A percentile compares a stretch with the other conserved stretches of the same genome.
phyloP scores from a whole-genome alignment of 2,113 vertebrate genomes.

The Nothocercus nigrocapillus region DNA sequence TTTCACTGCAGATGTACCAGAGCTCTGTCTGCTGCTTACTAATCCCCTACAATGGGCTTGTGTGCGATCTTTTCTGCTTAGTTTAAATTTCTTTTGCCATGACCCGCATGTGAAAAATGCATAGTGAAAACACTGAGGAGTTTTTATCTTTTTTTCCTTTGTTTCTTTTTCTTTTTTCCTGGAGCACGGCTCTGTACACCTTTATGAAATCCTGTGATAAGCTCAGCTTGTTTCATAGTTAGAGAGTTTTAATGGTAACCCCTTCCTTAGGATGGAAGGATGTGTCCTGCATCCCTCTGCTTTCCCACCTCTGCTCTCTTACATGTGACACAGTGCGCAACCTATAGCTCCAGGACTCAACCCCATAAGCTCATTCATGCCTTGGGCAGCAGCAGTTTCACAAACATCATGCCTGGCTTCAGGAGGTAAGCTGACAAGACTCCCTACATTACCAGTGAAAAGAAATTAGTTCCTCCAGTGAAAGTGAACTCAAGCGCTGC shows the following conservation, averaged over 20 bases:
- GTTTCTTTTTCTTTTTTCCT: not conserved
- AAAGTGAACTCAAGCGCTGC: not conserved
- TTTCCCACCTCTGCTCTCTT: not conserved
- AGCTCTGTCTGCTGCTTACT: not conserved
- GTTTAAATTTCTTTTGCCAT: not conserved
- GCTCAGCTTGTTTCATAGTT: not conserved
- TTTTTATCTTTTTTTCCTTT: too few species aligned
- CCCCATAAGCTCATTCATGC: not conserved
- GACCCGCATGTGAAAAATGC: not conserved
- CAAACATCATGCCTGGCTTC: not conserved
- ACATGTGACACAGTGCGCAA: not conserved
- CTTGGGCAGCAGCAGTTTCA: slow-evolving; percentile 12
- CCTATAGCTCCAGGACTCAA: not conserved
- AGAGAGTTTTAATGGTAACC: not conserved
- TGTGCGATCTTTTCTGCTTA: not conserved
- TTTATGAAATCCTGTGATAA: not conserved
- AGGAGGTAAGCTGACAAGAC: not conserved
- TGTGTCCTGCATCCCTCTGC: not conserved
- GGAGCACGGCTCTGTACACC: not conserved
- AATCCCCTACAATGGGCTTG: not conserved
- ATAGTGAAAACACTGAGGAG: not conserved
- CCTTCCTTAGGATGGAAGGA: not conserved
- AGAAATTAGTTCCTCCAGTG: not conserved
- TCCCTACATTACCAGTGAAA: not conserved
- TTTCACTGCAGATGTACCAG: not conserved